Base-by-base conservation (phyloP, 1,140 invertebrate species). In the Rhizoglyphus robini region DNA sequence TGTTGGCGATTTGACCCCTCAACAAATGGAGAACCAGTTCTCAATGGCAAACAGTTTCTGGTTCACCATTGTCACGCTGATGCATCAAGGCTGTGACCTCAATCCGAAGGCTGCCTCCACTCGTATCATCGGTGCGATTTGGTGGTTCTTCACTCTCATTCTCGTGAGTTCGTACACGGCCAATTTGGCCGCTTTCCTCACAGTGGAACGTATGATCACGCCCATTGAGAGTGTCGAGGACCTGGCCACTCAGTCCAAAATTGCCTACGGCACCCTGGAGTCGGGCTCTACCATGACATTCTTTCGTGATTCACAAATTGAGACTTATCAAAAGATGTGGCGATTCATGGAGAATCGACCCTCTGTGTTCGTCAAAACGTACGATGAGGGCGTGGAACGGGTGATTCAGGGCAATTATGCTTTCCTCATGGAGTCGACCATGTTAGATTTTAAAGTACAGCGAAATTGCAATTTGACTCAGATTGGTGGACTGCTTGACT, bases 231-330 rank as follows among this genome's bases (percentile, higher is more conserved):
- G 80, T 66, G 88, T 88, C 0, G 90, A 96, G 71, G 91, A 96
- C 74, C 79, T 97, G n/a, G 79, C 89, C 0, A 84, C 84, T 48
- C 81, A 83, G 69, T 93, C 88, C 0, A 89, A 92, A 78, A 96
- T 98, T 69, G 91, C 94, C 77, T 98, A 98, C 75, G 95, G 95
- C 4, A 88, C 88, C n/a, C 77, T 96, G 15, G 83, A 86, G 73
- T 88, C 86, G 51, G 93, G 94, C 41, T 92, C 90, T 23, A 97
- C 90, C 0, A 87, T 87, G 8, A 84, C 86, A 47, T 95, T 95
- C 75, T 95, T 95, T 73, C 82, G 87, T 18, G 73, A 69, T 46
- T 72, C 72, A 18, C 69, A 74, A 59, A 67, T 75, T 48, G 62
- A 57, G 23, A 69, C 68, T 15, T 74, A 73, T 63, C 64, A 69